These are phyloP conservation scores for Glaucomys volans DNA, from an alignment of 2,113 vertebrate species.

Conservation along the genomic window DNA sequence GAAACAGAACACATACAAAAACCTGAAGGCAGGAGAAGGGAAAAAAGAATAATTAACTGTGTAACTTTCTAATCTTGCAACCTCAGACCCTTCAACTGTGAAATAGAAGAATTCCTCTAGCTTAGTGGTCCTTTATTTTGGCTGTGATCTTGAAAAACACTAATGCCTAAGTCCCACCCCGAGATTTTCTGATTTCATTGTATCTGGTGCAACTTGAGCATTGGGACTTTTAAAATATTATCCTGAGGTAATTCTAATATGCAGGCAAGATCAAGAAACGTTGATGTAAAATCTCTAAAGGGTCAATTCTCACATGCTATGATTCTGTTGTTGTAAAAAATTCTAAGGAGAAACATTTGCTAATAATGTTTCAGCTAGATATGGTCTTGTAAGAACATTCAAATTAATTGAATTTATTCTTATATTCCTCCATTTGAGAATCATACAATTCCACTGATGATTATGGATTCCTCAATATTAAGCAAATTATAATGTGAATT, in stretches of 20 bases:
- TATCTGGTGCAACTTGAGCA: neutral
- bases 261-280: neutral
- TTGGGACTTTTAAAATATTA: neutral
- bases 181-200: neutral
- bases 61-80: neutral
- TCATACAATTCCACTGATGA: neutral
- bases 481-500: neutral
- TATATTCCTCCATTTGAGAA: neutral
- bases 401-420: neutral
- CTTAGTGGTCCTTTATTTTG: neutral
- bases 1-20: neutral
- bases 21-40: neutral
- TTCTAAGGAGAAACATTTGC: neutral
- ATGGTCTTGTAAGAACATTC: neutral
- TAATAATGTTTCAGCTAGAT: neutral
- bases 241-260: neutral
- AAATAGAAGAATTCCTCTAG: neutral
- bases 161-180: neutral
- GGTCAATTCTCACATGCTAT: neutral
- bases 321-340: neutral
- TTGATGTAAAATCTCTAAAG: neutral
- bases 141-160: neutral
- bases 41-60: neutral
- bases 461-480: conserved; percentile 22
- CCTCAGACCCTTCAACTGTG: neutral